Base-by-base conservation (phyloP, 2,888 invertebrate genomes). In the Latrodectus elegans region DNA sequence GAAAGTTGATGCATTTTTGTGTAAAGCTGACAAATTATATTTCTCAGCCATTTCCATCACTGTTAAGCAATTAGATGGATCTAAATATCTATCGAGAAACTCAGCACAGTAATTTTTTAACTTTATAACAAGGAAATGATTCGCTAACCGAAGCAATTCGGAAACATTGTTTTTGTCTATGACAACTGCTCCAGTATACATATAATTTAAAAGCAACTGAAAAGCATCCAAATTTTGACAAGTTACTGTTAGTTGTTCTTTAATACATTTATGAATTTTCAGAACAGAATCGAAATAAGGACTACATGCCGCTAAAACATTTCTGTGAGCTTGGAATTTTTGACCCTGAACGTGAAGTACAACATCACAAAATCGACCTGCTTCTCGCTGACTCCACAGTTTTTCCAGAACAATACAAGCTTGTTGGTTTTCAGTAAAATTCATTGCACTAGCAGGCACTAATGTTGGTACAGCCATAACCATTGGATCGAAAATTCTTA, bases 401-500 rank as follows among this genome's bases (percentile, higher is more conserved):
- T 84, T 78, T 78, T 84, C 88, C 9, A 88, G 49, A 52, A 88
- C 22, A 52, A 75, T 8, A 52, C 60, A 70, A 10, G 82, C 88
- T n/a, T 74, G 75, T 12, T 68, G 78, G 14, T 78, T 83, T 75
- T 88, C 88, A 60, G 73, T 85, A 51, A 88, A 88, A 79, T 92
- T 92, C 91, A 92, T 91, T 11, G 91, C 90, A 90, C 90, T 91
- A 80, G 89, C 89, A 1, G 84, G 86, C 52, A 87, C 51, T 14
- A 77, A 49, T 96, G 96, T 96, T 96, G 96, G 96, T 96, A 93
- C 22, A 26, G 82, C 89, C 89, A 89, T 88, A 6, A 60, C 10
- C n/a, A 12, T 60, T 15, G n/a, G 60, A 15, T 60, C 12, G 60
- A 60, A 60, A 60, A 38, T 38, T 38, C 38, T 38, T 6, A 38